Evolutionary conservation across 2,797 vertebrate genomes (phyloP).

Genomic region (Hippocampus kuda): DNA sequence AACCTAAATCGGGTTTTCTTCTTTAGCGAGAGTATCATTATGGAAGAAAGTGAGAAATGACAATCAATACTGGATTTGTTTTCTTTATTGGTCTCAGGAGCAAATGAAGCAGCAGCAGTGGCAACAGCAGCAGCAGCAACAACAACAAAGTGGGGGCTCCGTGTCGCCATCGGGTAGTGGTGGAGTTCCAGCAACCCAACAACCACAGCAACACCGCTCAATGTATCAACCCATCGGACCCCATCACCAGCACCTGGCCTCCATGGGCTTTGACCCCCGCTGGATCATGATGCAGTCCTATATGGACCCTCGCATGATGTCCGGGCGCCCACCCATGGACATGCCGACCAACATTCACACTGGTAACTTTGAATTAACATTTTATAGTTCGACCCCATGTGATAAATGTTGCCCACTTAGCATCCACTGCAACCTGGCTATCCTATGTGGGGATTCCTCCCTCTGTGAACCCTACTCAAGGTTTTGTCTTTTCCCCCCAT

Average conservation of each 20-base stretch:
- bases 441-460: no score
- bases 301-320: conserved; percentile 96
- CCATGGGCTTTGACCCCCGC: conserved; percentile 95
- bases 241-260: conserved; percentile 87
- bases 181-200: conserved; percentile 55
- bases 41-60: no score
- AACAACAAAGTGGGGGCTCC: conserved; percentile 73
- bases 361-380: conserved; percentile 55
- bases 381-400: no score
- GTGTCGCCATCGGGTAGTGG: conserved; percentile 74
- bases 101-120: conserved; percentile 93
- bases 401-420: no score
- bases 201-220: conserved; percentile 82
- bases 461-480: no score
- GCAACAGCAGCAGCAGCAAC: conserved; percentile 50
- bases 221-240: conserved; percentile 91
- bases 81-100: conserved; percentile 63
- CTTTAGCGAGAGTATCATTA: background rate
- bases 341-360: conserved; percentile 84
- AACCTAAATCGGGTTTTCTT: background rate
- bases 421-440: no score
- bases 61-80: background rate
- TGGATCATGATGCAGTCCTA: conserved; percentile 99
- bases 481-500: no score
- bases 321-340: conserved; percentile 86